These are phyloP conservation scores for Seriola rivoliana DNA, from an alignment of 2,113 vertebrate genomes.

Conservation along the genomic window DNA sequence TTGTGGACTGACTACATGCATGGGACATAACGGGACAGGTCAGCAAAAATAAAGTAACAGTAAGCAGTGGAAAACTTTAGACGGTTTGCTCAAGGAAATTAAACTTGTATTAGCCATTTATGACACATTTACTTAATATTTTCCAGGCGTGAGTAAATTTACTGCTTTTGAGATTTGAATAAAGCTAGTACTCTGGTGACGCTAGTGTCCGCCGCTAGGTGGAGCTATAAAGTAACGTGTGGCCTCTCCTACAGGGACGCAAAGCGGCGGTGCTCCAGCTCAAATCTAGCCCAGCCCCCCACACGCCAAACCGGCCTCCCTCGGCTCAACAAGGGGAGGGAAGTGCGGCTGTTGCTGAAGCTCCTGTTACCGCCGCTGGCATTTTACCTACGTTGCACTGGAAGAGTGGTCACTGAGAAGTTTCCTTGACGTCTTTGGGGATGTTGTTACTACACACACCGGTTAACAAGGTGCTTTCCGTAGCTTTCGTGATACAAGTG, in stretches of 20 bases:
- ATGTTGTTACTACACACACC: background rate
- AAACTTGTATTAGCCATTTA: too few species aligned
- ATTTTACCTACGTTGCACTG: slow-evolving; percentile 24
- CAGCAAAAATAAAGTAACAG: too few species aligned
- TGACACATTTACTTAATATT: too few species aligned
- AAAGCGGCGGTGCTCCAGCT: slow-evolving; percentile 66
- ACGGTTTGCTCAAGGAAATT: too few species aligned
- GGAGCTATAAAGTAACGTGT: slow-evolving; percentile 38
- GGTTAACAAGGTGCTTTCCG: slow-evolving; percentile 1
- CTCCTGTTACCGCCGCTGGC: slow-evolving; percentile 31
- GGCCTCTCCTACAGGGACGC: slow-evolving; percentile 29
- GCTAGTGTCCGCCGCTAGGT: slow-evolving; percentile 30
- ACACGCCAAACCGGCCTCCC: slow-evolving; percentile 69
- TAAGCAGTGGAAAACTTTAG: too few species aligned
- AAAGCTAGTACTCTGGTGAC: background rate
- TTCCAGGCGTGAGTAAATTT: background rate
- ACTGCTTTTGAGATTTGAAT: background rate
- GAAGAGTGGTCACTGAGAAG: background rate
- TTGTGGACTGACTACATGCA: too few species aligned
- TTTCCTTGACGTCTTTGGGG: slow-evolving; percentile 6
- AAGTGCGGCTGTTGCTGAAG: slow-evolving; percentile 64
- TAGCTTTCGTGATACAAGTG: slow-evolving; percentile 9
- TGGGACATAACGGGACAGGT: too few species aligned
- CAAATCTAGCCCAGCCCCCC: slow-evolving; percentile 72
- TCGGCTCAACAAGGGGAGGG: slow-evolving; percentile 61